phyloP scores from a whole-genome alignment of 2,888 invertebrate genomes.

The Latheticus oryzae region DNA sequence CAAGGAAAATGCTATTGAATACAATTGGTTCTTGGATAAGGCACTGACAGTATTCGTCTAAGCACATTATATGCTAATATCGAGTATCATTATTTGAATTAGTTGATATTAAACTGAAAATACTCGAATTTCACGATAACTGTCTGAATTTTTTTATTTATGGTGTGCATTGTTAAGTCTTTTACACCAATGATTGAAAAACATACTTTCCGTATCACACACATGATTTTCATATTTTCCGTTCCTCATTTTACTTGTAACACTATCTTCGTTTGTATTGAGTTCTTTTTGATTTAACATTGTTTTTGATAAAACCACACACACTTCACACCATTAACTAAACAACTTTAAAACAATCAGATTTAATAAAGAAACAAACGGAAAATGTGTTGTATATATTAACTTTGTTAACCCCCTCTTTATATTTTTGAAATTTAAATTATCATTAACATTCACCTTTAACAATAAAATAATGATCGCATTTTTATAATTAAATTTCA shows the following conservation, averaged over 20 bases:
- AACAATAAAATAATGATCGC: too few relatives aligned
- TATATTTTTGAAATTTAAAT: slow-evolving; percentile 5
- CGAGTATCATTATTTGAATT: too few relatives aligned
- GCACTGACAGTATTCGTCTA: too few relatives aligned
- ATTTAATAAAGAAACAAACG: slow-evolving; percentile 34
- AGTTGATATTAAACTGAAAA: too few relatives aligned
- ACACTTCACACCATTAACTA: slow-evolving; percentile 18
- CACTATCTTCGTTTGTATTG: slow-evolving; percentile 23
- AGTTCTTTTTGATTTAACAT: slow-evolving; percentile 34
- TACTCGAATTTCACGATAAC: neutral
- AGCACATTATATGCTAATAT: too few relatives aligned
- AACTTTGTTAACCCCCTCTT: slow-evolving; percentile 35
- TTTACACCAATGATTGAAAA: slow-evolving; percentile 27
- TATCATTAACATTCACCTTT: too few relatives aligned
- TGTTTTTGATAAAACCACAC: too few relatives aligned
- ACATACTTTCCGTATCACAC: slow-evolving; percentile 33
- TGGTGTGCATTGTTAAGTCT: slow-evolving; percentile 32
- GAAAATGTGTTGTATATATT: slow-evolving; percentile 38
- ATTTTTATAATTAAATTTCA: too few relatives aligned
- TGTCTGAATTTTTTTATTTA: neutral
- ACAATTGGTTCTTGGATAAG: too few relatives aligned
- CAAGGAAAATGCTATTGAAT: too few relatives aligned
- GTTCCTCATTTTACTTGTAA: slow-evolving; percentile 15
- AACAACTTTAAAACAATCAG: too few relatives aligned
- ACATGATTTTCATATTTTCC: slow-evolving; percentile 30